Percentiles rank a stretch among this genome's conserved stretches.
These are phyloP conservation scores for Rhynchomys soricoides DNA, from an alignment of 2,113 vertebrate genomes.

Conservation along the genomic window DNA sequence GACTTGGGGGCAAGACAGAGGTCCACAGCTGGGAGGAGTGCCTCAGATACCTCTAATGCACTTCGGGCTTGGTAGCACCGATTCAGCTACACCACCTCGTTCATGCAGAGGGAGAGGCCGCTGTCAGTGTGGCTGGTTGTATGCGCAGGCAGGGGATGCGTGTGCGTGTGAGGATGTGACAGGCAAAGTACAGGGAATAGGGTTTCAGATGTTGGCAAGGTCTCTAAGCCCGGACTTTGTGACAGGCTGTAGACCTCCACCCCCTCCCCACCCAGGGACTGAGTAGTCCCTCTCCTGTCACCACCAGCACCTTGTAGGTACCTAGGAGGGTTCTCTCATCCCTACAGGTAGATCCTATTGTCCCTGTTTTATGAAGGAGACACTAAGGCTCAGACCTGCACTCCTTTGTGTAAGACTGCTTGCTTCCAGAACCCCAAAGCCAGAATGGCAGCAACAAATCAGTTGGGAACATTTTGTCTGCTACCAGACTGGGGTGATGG, in stretches of 20 bases:
- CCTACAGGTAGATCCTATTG: not conserved
- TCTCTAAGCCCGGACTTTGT: not conserved
- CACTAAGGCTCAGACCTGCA: constrained; percentile 31
- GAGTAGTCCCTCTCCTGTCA: not conserved
- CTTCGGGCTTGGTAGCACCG: constrained; percentile 41
- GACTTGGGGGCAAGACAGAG: constrained; percentile 47
- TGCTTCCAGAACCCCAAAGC: not conserved
- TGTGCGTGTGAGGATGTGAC: no score
- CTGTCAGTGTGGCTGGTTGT: not conserved
- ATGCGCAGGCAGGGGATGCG: not conserved
- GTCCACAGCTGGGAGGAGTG: constrained; percentile 31
- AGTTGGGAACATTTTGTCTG: not conserved
- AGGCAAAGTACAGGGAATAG: no score
- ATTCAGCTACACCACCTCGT: constrained; percentile 22
- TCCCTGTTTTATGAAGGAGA: constrained; percentile 2
- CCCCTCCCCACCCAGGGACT: not conserved
- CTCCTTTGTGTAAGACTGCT: constrained; percentile 69
- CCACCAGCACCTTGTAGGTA: not conserved
- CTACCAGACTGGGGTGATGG: not conserved
- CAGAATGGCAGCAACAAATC: not conserved
- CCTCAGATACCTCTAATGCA: constrained; percentile 46
- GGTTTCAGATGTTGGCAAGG: not conserved
- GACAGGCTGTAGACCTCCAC: not conserved
- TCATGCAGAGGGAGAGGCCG: not conserved
- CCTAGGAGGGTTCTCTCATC: not conserved